Evolutionary conservation across 2,888 invertebrate species (phyloP), one percentile per base, ranked within the genome.

Genomic region (Trachelus stipa): DNA sequence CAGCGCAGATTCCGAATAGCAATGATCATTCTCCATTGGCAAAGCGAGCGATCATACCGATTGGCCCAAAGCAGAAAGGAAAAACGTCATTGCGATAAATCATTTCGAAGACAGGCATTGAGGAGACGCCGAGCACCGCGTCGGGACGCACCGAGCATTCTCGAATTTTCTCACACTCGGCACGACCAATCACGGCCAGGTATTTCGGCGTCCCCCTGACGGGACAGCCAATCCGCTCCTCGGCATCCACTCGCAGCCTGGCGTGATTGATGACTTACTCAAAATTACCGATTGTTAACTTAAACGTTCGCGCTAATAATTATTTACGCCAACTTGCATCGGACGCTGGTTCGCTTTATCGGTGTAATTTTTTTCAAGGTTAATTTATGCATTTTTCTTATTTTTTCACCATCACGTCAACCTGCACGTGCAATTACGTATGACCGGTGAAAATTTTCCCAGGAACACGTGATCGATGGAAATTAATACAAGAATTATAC

Each of bases 61-160:
- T 73, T 34, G 34, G 12, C 12, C 69, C 12, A 77, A 34, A 81
- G 75, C 35, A 76, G 81, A 78, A 81, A 81, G 84, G 84, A 86
- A 83, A 81, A 85, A 80, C 86, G 83, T 88, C 87, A 87, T 89
- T 87, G 85, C 88, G 85, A 89, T 89, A 89, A 89, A 87, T 87
- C 86, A 86, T 78, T 73, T 40, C 69, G 31, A 68, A 73, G 78
- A 78, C 78, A 78, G 78, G 75, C 75, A 78, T 78, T 74, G 78
- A 76, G 75, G 71, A 75, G 69, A 71, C 76, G 76, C 33, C 76
- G 76, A 35, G 69, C n/a, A 34, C 33, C 35, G 69, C 74, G 74
- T 12, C 69, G 69, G 75, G 31, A 56, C 75, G 80, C 80, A 79
- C 76, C 76, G 79, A 82, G 79, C 77, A 77, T 68, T 74, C 73